phyloP scores from a whole-genome alignment of 35 echinoderm and acorn worm species.

The Lytechinus pictus region DNA sequence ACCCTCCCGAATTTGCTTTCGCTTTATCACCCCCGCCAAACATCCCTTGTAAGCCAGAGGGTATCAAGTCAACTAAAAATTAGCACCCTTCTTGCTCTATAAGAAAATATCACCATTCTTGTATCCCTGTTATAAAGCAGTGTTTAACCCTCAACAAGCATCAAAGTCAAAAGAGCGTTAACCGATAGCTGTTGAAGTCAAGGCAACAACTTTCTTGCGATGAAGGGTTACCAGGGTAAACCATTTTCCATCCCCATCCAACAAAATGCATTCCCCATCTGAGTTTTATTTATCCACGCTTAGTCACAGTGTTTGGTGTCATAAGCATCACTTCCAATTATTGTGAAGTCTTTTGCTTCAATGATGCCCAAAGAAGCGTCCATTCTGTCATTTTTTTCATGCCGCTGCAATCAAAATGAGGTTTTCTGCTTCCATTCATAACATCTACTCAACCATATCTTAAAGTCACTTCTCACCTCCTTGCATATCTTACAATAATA shows the following conservation, averaged over 20 bases:
- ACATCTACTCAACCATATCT: background rate
- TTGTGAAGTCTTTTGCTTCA: background rate
- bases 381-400: background rate
- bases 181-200: background rate
- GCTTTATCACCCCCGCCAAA: background rate
- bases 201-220: background rate
- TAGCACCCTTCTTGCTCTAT: background rate
- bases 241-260: background rate
- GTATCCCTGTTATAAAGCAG: background rate
- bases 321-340: conserved; percentile 5
- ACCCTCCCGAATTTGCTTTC: background rate
- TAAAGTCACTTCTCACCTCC: background rate
- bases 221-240: background rate
- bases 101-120: background rate
- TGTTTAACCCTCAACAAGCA: background rate
- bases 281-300: background rate
- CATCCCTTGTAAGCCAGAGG: background rate
- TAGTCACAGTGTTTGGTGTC: background rate
- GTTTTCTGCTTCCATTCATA: background rate
- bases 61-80: background rate
- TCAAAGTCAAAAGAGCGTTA: background rate
- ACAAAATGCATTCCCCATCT: background rate
- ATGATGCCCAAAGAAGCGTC: background rate
- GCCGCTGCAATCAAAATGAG: background rate
- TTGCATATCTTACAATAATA: background rate